These are phyloP conservation scores for Tetanocera ferruginea DNA, from an alignment of 2,888 invertebrate genomes.

Conservation along the genomic window DNA sequence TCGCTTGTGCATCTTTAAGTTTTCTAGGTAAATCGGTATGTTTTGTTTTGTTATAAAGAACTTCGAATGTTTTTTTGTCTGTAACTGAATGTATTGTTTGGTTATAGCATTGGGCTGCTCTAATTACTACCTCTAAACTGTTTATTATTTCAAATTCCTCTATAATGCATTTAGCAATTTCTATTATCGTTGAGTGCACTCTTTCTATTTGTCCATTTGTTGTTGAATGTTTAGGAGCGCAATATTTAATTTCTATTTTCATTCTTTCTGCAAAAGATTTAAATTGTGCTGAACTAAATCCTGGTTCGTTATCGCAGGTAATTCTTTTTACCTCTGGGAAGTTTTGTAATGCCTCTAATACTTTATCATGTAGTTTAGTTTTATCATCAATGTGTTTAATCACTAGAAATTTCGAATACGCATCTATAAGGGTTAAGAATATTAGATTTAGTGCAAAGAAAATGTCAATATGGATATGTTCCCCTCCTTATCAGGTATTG, in stretches of 20 bases:
- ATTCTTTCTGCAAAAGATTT: constrained; percentile 42
- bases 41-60: constrained; percentile 35
- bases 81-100: constrained; percentile 39
- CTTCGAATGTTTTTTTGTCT: constrained; percentile 34
- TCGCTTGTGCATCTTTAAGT: constrained; percentile 32
- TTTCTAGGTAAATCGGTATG: constrained; percentile 28
- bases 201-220: constrained; percentile 34
- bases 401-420: constrained; percentile 44
- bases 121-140: constrained; percentile 19
- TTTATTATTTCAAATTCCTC: constrained; percentile 26
- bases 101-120: constrained; percentile 38
- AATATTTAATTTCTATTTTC: constrained; percentile 38
- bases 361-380: constrained; percentile 39
- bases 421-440: constrained; percentile 37
- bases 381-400: constrained; percentile 41
- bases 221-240: constrained; percentile 17
- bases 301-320: constrained; percentile 34
- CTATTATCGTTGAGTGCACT: constrained; percentile 30
- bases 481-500: constrained; percentile 44
- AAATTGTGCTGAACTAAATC: constrained; percentile 40
- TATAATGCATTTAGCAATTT: constrained; percentile 31
- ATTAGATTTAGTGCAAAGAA: constrained; percentile 41
- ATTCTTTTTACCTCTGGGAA: constrained; percentile 30
- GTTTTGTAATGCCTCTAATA: constrained; percentile 27
- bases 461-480: constrained; percentile 40